Evolutionary conservation across 1,140 invertebrate genomes (phyloP).

Genomic region (Ostrea denselamellosa): DNA sequence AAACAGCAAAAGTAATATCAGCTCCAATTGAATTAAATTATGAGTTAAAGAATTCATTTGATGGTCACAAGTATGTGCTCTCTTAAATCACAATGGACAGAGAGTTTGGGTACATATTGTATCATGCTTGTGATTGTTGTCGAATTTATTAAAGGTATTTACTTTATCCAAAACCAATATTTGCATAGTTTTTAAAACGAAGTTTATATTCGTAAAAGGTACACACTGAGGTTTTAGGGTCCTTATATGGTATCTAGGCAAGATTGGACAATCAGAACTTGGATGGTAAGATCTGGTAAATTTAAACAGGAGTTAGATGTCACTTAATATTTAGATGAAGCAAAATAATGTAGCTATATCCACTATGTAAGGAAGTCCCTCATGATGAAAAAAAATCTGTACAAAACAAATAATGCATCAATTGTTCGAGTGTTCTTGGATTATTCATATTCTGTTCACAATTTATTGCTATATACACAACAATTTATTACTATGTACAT

Average conservation of each 20-base stretch:
- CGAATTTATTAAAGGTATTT: slow-evolving; percentile 24
- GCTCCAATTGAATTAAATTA: slow-evolving; percentile 20
- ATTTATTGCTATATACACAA: too few relatives aligned
- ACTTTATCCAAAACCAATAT: slow-evolving; percentile 21
- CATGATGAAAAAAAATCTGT: too few relatives aligned
- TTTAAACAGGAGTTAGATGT: background rate
- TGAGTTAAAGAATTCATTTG: background rate
- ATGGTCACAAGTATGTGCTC: background rate
- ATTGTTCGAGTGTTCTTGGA: too few relatives aligned
- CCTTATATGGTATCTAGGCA: background rate
- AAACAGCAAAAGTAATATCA: slow-evolving; percentile 1
- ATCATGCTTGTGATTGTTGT: background rate
- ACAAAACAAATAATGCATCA: too few relatives aligned
- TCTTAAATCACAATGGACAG: slow-evolving; percentile 7
- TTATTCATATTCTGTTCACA: too few relatives aligned
- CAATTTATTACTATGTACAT: too few relatives aligned
- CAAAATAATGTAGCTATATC: background rate
- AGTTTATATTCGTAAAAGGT: background rate
- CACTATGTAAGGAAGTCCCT: too few relatives aligned
- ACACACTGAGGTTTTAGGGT: background rate
- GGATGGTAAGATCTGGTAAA: background rate
- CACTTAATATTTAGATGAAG: background rate
- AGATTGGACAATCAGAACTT: background rate
- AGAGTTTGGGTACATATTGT: background rate
- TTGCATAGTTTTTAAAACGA: background rate